Evolutionary conservation across 1,140 invertebrate species (phyloP).

Genomic region (Antheraea mylitta): DNA sequence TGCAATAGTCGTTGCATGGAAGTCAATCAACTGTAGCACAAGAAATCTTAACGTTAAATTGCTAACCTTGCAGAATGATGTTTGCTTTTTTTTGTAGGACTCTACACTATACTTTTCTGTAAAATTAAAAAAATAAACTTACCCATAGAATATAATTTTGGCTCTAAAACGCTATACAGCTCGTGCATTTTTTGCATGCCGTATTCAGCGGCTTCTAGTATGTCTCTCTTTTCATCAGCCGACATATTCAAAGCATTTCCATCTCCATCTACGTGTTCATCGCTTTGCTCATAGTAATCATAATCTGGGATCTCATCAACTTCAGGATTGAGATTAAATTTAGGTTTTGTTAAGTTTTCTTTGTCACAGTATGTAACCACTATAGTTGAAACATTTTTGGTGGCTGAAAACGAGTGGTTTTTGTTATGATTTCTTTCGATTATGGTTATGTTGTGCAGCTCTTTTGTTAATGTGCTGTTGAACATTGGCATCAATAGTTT

Average conservation of each 20-base stretch:
- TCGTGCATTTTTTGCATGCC: slow-evolving; percentile 84
- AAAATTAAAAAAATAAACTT: slow-evolving; percentile 39
- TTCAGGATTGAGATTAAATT: slow-evolving; percentile 23
- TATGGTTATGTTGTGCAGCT: slow-evolving; percentile 68
- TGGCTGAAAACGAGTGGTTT: slow-evolving; percentile 59
- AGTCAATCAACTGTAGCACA: too few relatives aligned
- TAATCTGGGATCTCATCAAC: slow-evolving; percentile 14
- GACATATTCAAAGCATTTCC: slow-evolving; percentile 38
- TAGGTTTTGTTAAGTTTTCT: slow-evolving; percentile 55
- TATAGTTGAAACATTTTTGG: slow-evolving; percentile 68
- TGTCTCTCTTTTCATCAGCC: slow-evolving; percentile 63
- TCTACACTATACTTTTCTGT: background rate
- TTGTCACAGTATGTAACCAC: slow-evolving; percentile 74
- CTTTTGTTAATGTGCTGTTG: slow-evolving; percentile 58
- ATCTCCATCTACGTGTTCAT: slow-evolving; percentile 23
- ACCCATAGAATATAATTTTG: slow-evolving; percentile 85
- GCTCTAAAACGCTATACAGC: slow-evolving; percentile 83
- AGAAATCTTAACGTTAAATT: too few relatives aligned
- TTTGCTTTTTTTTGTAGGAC: too few relatives aligned
- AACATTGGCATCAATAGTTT: slow-evolving; percentile 68
- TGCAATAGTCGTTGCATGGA: too few relatives aligned
- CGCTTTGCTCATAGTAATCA: slow-evolving; percentile 40
- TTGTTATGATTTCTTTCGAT: slow-evolving; percentile 63
- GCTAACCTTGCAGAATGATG: too few relatives aligned
- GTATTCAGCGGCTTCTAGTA: slow-evolving; percentile 82